phyloP scores from a whole-genome alignment of 2,113 vertebrate genomes.

The Pteruthius melanotis region DNA sequence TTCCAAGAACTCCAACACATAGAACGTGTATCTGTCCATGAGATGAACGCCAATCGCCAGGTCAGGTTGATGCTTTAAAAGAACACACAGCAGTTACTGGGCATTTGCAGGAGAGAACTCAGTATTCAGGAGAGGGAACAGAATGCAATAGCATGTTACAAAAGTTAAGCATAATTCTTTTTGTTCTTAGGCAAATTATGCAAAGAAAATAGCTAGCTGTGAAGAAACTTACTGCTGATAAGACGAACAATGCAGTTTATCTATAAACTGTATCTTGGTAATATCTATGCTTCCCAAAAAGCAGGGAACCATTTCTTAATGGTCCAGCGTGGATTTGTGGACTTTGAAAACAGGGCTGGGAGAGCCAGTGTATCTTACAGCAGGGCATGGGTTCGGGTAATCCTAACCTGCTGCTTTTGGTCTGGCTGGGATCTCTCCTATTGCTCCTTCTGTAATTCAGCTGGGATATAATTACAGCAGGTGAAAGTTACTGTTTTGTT shows the following conservation, averaged over 20 bases:
- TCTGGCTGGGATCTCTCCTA: background rate
- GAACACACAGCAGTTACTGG: background rate
- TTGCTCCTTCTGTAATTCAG: background rate
- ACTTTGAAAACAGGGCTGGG: background rate
- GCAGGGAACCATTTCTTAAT: background rate
- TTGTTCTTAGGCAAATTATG: background rate
- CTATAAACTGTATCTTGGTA: background rate
- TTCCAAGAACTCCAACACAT: slow-evolving; percentile 95
- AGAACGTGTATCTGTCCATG: slow-evolving; percentile 98
- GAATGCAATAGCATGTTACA: background rate
- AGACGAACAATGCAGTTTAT: background rate
- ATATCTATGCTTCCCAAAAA: background rate
- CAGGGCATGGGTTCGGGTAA: background rate
- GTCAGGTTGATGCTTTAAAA: slow-evolving; percentile 93
- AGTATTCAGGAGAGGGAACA: background rate
- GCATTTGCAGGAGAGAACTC: background rate
- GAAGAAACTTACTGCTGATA: background rate
- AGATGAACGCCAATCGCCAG: slow-evolving; percentile 94
- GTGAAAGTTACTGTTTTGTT: background rate
- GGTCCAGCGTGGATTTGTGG: background rate
- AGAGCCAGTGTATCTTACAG: background rate
- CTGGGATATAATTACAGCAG: background rate
- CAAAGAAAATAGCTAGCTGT: background rate
- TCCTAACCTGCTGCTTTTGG: background rate
- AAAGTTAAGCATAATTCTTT: background rate